phyloP scores from a whole-genome alignment of 2,113 vertebrate genomes.

The Silurus glanis region DNA sequence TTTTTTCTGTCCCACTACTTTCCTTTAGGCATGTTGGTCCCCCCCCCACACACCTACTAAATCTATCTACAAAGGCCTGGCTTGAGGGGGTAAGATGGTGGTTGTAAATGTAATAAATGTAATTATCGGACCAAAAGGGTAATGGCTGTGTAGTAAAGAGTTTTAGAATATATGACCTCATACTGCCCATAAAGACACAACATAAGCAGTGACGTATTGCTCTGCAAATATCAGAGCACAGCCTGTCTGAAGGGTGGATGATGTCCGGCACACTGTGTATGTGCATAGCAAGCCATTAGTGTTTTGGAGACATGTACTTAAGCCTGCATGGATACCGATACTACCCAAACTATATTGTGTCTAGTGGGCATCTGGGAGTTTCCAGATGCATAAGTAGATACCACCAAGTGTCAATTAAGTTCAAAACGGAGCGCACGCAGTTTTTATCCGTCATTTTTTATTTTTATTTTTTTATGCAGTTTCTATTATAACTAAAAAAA shows the following conservation, averaged over 20 bases:
- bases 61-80: background rate
- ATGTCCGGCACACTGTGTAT: background rate
- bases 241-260: background rate
- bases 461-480: too few relatives aligned
- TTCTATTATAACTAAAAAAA: too few relatives aligned
- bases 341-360: background rate
- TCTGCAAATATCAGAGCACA: background rate
- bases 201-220: background rate
- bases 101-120: background rate
- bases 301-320: background rate
- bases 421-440: too few relatives aligned
- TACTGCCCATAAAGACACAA: background rate
- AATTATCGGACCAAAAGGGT: conserved; percentile 1
- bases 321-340: background rate
- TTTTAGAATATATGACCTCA: background rate
- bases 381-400: background rate
- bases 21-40: background rate
- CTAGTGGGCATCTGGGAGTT: background rate
- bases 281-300: background rate
- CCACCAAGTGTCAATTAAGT: too few relatives aligned
- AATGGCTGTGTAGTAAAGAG: background rate
- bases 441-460: too few relatives aligned
- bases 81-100: background rate
- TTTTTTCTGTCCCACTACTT: background rate
- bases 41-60: background rate